Conservation (phyloP, 2,113 vertebrate genomes). For the Octodon degus region DNA sequence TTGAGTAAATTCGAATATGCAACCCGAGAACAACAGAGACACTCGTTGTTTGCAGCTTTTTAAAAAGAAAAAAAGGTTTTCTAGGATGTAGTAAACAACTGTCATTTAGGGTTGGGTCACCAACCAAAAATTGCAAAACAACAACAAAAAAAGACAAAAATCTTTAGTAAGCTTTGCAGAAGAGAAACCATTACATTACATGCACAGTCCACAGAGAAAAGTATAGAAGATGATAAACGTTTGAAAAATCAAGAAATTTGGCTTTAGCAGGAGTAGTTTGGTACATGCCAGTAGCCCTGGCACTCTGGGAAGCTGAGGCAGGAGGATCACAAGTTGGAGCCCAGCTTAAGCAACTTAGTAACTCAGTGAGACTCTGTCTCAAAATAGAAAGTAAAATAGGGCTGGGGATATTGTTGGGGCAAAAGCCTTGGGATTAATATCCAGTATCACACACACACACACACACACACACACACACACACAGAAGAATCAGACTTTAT, state of each 20-base stretch:
- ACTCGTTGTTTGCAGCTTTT: slow-evolving; percentile 38
- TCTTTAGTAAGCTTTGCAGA: slow-evolving; percentile 18
- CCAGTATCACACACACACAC: background rate
- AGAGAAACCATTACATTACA: slow-evolving; percentile 29
- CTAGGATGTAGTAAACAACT: slow-evolving; percentile 65
- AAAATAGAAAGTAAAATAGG: background rate
- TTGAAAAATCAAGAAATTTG: slow-evolving; percentile 6
- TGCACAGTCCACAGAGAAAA: background rate
- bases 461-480: background rate
- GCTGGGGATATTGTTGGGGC: background rate
- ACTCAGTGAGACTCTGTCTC: background rate
- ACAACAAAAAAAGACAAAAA: background rate
- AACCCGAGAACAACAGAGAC: slow-evolving; percentile 51
- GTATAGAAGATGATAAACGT: background rate
- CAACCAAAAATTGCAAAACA: slow-evolving; percentile 26
- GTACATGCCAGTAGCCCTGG: background rate
- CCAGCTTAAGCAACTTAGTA: background rate
- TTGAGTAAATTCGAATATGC: slow-evolving; percentile 39
- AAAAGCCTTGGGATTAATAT: background rate
- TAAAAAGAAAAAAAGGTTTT: background rate
- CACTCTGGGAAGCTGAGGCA: background rate
- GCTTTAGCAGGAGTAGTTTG: background rate
- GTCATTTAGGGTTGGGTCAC: background rate
- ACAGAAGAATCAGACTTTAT: background rate
- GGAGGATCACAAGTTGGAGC: background rate